Base-by-base conservation (phyloP, 1,140 invertebrate species). In the Aphaenogaster ashmeadi region DNA sequence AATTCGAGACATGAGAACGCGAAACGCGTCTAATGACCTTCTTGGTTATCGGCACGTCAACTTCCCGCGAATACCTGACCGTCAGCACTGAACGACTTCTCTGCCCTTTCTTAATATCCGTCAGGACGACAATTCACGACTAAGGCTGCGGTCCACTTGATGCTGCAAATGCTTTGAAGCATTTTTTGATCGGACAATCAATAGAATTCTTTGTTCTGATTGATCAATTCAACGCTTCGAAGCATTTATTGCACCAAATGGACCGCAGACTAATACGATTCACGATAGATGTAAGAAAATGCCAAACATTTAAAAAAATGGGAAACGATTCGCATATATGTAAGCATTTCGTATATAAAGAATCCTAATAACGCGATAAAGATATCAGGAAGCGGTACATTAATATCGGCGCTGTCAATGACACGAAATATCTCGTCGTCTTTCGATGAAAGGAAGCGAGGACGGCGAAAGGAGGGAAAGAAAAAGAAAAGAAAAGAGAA, bases 1-100 rank as follows among this genome's bases (percentile, higher is more conserved):
- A 94, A 94, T 87, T 91, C 90, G 88, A 93, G 87, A 91, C 89
- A 90, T 77, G 78, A 89, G 79, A 85, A 87, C 91, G 86, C 83
- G 86, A 86, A 88, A 78, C 79, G 74, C 62, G 60, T 88, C n/a
- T 52, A 80, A 80, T 67, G 69, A 54, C 9, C 66, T 56, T n/a
- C 21, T 47, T 54, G 50, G 15, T 81, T 58, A 81, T 81, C 64
- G 62, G n/a, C 18, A 21, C n/a, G n/a, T 80, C 47, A 66, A 52
- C n/a, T 41, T 21, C 47, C 8, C 50, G 36, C n/a, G 21, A 50
- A 81, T 56, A 41, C 15, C n/a, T 47, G 50, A 41, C 8, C 36
- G 9, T 27, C 27, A 6, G 56, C 33, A 21, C 33, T 7, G n/a
- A 77, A 58, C 3, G 8, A 58, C 13, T 38, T 41, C 50, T n/a